Base-by-base conservation (phyloP, 2,888 invertebrate genomes). In the Pteria penguin region DNA sequence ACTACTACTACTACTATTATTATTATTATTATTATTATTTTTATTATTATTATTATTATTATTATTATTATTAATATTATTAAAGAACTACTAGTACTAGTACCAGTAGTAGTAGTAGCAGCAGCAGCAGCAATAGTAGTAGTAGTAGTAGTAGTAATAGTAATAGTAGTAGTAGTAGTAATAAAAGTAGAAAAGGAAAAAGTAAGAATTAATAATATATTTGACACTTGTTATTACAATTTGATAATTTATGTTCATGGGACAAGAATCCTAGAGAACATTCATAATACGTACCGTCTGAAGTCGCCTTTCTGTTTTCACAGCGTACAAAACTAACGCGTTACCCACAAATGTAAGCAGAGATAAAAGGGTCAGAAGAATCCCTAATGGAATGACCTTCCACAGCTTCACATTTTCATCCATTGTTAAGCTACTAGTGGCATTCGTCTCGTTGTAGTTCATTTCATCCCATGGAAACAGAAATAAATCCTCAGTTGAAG, bases 291-390 rank as follows among this genome's bases (percentile, higher is more conserved):
- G 90, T 84, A 93, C 93, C 84, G 93, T 92, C 82, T 93, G 93
- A 0, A 93, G 90, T 31, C 93, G 88, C 63, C 92, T 90, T 80
- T 93, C 93, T 0, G 93, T 93, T 18, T 93, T 82, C 8, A 93
- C 93, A 11, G 93, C 93, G 79, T 93, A 92, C 18, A 93, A 89
- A 3, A 93, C 93, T 89, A 93, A 90, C 2, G 92, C 93, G 78
- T 93, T 93, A 18, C 93, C 93, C 22, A 93, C 87, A 60, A 92
- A 89, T 18, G 93, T 93, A 55, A 93, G 77, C 24, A 93, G 83
- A 78, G 92, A 92, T n/a, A 93, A 86, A 2, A 89, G 76, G 70
- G 90, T 90, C 57, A 93, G 87, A 4, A 91, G 86, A 18, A 92
- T 79, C n/a, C 93, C 93, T 36, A 92, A 77, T 2, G 87, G 86